Percentiles rank a stretch among this genome's conserved stretches.
phyloP scores from a whole-genome alignment of 2,888 invertebrate species.

The Ctena decussata region DNA sequence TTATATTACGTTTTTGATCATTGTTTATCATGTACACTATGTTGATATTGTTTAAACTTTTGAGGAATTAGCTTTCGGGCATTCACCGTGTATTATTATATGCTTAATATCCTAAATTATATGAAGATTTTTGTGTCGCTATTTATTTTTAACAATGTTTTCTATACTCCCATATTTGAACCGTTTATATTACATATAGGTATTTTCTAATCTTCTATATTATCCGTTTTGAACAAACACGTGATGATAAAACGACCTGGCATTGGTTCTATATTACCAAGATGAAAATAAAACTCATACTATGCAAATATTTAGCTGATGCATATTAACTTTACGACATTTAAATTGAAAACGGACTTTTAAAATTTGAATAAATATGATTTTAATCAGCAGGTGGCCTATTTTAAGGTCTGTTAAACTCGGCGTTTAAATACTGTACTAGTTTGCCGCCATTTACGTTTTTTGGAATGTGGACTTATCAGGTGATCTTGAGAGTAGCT shows the following conservation, averaged over 20 bases:
- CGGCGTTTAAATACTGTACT: neutral
- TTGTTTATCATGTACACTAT: no score
- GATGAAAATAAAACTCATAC: neutral
- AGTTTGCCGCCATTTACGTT: neutral
- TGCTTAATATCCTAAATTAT: neutral
- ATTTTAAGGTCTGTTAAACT: neutral
- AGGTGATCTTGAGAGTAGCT: neutral
- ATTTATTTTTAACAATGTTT: conserved; percentile 2
- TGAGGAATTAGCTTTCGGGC: neutral
- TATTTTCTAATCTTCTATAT: neutral
- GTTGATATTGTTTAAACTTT: no score
- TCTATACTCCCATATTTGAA: neutral
- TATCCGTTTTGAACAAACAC: neutral
- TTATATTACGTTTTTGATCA: no score
- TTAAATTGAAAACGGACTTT: neutral
- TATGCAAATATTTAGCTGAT: neutral
- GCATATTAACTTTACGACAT: neutral
- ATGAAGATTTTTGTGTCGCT: neutral
- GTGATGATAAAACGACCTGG: neutral
- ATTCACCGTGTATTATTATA: neutral
- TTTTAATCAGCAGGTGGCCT: neutral
- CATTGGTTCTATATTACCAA: neutral
- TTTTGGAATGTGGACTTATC: conserved; percentile 3
- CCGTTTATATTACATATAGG: neutral
- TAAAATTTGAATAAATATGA: neutral